phyloP scores from a whole-genome alignment of 2,797 vertebrate genomes.

The Leptatherina wallacei region DNA sequence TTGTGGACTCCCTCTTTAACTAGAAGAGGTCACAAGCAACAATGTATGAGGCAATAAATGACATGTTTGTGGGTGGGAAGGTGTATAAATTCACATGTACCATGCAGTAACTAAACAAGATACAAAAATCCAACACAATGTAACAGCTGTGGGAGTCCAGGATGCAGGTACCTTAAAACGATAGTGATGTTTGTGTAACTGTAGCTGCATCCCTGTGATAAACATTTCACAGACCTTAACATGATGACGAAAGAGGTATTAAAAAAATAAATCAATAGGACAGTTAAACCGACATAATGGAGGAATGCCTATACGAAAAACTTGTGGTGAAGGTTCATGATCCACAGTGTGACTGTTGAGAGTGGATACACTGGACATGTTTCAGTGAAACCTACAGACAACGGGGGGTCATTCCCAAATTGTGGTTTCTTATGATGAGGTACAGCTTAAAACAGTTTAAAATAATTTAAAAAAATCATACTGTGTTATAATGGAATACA shows the following conservation, averaged over 20 bases:
- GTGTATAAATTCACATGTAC: slow-evolving; percentile 64
- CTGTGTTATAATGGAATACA: slow-evolving; percentile 58
- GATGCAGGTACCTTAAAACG: slow-evolving; percentile 80
- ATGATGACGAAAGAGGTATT: slow-evolving; percentile 73
- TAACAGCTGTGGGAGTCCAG: slow-evolving; percentile 77
- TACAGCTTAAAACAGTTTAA: slow-evolving; percentile 71
- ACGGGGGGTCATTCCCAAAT: slow-evolving; percentile 36
- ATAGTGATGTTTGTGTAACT: slow-evolving; percentile 71
- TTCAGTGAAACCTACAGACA: slow-evolving; percentile 48
- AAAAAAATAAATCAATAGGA: slow-evolving; percentile 59
- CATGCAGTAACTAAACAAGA: slow-evolving; percentile 75
- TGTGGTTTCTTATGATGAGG: slow-evolving; percentile 51
- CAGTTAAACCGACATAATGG: slow-evolving; percentile 71
- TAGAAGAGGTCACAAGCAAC: slow-evolving; percentile 75
- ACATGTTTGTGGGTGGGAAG: slow-evolving; percentile 46
- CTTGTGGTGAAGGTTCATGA: slow-evolving; percentile 76
- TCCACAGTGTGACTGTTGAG: slow-evolving; percentile 70
- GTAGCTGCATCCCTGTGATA: slow-evolving; percentile 77
- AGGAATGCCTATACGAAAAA: slow-evolving; percentile 85
- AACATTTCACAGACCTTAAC: slow-evolving; percentile 77
- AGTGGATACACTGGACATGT: slow-evolving; percentile 80
- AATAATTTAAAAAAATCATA: slow-evolving; percentile 49
- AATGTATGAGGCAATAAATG: slow-evolving; percentile 69
- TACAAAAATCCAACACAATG: slow-evolving; percentile 65
- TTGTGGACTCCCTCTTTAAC: slow-evolving; percentile 77